Base-by-base conservation (phyloP, 1,140 invertebrate species). In the Vanessa atalanta region DNA sequence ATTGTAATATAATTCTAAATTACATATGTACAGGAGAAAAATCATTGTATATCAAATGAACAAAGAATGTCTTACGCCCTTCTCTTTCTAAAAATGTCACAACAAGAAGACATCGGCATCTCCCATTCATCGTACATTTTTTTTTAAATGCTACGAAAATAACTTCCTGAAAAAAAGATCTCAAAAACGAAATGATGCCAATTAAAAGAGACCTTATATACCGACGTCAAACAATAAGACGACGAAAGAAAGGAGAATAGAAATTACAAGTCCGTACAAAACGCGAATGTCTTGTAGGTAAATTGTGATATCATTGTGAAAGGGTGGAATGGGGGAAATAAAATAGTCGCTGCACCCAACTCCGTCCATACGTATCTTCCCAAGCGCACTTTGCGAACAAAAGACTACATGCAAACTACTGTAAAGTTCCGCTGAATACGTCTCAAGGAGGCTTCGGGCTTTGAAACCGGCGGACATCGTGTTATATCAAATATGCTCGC, bases 321-420 rank as follows among this genome's bases (percentile, higher is more conserved):
- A 50, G 61, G 65, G 65, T 15, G 65, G 70, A 51, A 57, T 15
- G 61, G 69, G 60, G 57, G 72, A 75, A 72, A 75, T 75, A 77
- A 77, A 79, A 81, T 77, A 81, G 77, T 81, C 70, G 12, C 74
- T 73, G 55, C 75, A 70, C 67, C 63, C 64, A 76, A 74, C 78
- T 75, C 72, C 72, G 63, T 81, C 65, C 76, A 76, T 81, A 79
- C 72, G 65, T 81, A 77, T 81, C 78, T 78, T 53, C 64, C 57
- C 53, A 57, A 72, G 73, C 64, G 71, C 72, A 78, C 80, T 82
- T 77, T 66, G 48, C 72, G 74, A 79, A 82, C 80, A 82, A 82
- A 82, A 80, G 80, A 77, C 78, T 78, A 82, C 76, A 76, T 80
- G 71, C 74, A 80, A 78, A 81, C 74, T 81, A 73, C 70, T 68